Evolutionary conservation across 1,140 invertebrate species (phyloP).

Genomic region (Belonocnema kinseyi): DNA sequence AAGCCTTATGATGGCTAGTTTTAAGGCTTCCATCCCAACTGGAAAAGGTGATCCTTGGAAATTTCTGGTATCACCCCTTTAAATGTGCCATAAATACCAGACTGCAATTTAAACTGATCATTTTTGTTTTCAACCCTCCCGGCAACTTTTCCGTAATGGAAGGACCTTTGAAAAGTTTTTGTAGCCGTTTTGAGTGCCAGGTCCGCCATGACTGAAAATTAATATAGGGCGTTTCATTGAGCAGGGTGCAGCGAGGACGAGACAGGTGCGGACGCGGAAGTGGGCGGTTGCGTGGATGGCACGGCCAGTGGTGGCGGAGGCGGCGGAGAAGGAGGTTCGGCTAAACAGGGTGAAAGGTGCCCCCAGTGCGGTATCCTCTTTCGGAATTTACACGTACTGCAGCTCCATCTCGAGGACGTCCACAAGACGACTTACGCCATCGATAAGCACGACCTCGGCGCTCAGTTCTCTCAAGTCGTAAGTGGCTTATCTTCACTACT

Average conservation of each 20-base stretch:
- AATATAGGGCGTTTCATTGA: conserved; percentile 31
- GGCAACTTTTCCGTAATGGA: background rate
- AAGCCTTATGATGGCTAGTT: no score
- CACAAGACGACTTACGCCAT: conserved; percentile 68
- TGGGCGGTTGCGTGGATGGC: conserved; percentile 69
- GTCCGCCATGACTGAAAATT: conserved; percentile 27
- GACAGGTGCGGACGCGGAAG: conserved; percentile 71
- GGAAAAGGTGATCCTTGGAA: no score
- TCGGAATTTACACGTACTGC: conserved; percentile 69
- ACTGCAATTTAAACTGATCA: no score
- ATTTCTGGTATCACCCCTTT: no score
- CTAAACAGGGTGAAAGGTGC: conserved; percentile 66
- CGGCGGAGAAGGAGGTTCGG: conserved; percentile 55
- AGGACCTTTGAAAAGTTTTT: background rate
- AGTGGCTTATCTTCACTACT: conserved; percentile 47
- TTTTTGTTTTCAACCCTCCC: background rate
- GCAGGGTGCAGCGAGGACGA: conserved; percentile 74
- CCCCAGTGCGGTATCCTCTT: conserved; percentile 72
- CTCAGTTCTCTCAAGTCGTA: conserved; percentile 75
- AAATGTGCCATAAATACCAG: no score
- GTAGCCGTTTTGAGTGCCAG: background rate
- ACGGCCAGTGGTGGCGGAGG: conserved; percentile 59
- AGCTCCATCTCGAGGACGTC: conserved; percentile 71
- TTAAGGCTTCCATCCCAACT: no score
- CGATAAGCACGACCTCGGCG: conserved; percentile 72